Conservation (phyloP, 64 coral and sea anemone genomes). For the Acropora yongei region DNA sequence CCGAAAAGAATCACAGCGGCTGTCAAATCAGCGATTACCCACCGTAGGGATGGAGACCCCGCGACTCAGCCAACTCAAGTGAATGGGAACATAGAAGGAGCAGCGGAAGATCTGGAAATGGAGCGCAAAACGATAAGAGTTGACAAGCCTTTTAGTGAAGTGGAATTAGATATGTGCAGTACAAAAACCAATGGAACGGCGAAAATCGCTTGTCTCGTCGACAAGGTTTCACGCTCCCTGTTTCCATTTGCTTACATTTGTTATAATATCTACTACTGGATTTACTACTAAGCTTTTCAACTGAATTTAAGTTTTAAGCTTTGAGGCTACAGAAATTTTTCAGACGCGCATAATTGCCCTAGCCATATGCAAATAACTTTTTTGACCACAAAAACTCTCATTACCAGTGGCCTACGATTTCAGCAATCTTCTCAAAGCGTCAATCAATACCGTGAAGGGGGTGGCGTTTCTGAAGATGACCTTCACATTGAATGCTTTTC, state of each 20-base stretch:
- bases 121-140: not conserved
- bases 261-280: conserved; percentile 61
- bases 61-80: not conserved
- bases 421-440: too few relatives aligned
- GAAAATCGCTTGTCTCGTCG: conserved; percentile 10
- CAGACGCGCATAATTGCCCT: too few relatives aligned
- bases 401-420: too few relatives aligned
- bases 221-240: conserved; percentile 26
- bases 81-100: not conserved
- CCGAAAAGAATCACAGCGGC: not conserved
- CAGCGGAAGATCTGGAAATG: conserved; percentile 22
- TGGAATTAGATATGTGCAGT: not conserved
- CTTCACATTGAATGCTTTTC: too few relatives aligned
- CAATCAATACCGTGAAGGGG: too few relatives aligned
- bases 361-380: too few relatives aligned
- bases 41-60: not conserved
- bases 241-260: conserved; percentile 29
- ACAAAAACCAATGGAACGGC: not conserved
- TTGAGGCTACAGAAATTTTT: too few relatives aligned
- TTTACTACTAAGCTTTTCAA: not conserved
- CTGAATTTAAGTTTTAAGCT: too few relatives aligned
- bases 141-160: not conserved
- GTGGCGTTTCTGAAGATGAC: too few relatives aligned
- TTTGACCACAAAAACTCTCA: too few relatives aligned
- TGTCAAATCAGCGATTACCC: not conserved